Evolutionary conservation across 2,797 vertebrate species (phyloP).

Genomic region (Lepidocolaptes lacrymiger): DNA sequence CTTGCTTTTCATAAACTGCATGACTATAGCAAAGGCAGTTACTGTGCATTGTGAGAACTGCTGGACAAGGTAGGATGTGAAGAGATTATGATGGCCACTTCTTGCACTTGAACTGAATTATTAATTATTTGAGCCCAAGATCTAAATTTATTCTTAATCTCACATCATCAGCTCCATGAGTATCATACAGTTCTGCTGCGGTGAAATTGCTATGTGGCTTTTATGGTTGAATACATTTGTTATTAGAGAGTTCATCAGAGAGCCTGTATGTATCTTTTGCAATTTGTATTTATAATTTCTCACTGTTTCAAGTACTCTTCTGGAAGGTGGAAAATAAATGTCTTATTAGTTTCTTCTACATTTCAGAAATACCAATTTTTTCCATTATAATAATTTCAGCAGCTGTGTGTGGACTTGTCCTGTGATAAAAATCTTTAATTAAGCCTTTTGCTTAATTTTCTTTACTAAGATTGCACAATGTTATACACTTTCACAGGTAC

Average conservation of each 20-base stretch:
- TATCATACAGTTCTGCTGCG: not conserved
- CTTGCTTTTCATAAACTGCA: not conserved
- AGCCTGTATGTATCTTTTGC: not conserved
- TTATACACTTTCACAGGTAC: not conserved
- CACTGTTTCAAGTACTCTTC: not conserved
- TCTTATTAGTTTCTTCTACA: not conserved
- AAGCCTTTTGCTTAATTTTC: conserved; percentile 9
- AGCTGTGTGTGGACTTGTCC: not conserved
- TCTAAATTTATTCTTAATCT: not conserved
- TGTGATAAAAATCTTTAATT: conserved; percentile 20
- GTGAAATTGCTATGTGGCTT: not conserved
- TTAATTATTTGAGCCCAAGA: not conserved
- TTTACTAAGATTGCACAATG: not conserved
- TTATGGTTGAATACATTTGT: not conserved
- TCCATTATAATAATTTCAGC: not conserved
- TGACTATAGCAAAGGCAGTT: not conserved
- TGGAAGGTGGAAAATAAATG: not conserved
- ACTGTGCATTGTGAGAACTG: not conserved
- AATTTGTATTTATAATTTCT: not conserved
- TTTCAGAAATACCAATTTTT: not conserved
- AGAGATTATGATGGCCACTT: not conserved
- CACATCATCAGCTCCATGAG: not conserved
- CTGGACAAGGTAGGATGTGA: not conserved
- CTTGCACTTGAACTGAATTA: not conserved
- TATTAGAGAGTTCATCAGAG: not conserved